phyloP scores from a whole-genome alignment of 2,113 vertebrate genomes.

The Erpornis zantholeuca region DNA sequence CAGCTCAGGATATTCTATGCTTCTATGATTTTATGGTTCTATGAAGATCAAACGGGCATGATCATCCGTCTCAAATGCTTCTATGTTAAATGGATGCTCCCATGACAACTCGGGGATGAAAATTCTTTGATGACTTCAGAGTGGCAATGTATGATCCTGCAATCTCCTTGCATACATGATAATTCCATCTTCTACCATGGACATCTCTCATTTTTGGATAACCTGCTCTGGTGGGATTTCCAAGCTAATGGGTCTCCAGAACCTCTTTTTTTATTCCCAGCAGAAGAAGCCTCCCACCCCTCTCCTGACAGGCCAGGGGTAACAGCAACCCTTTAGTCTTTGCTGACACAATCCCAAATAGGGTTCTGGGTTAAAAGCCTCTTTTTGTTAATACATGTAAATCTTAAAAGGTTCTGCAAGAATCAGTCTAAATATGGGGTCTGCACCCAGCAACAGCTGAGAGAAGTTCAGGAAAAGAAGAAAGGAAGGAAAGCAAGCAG shows the following conservation, averaged over 20 bases:
- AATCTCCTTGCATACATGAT: neutral
- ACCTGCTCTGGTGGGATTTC: neutral
- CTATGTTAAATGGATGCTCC: no score
- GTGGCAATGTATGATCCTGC: neutral
- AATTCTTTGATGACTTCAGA: neutral
- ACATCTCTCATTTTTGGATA: accelerated
- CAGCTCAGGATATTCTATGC: neutral
- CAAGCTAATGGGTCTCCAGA: neutral
- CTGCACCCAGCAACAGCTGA: neutral
- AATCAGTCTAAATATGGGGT: neutral
- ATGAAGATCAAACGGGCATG: neutral
- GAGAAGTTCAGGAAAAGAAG: neutral
- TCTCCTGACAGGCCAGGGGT: neutral
- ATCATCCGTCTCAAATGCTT: neutral
- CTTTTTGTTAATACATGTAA: neutral
- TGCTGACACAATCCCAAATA: neutral
- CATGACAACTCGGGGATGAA: neutral
- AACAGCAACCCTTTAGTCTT: neutral
- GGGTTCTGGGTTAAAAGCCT: neutral
- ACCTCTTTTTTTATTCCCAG: neutral
- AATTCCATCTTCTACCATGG: neutral
- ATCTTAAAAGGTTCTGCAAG: neutral
- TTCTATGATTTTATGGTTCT: neutral
- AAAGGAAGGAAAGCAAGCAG: neutral
- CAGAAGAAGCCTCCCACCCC: accelerated